These are phyloP conservation scores for Wasmannia auropunctata DNA, from an alignment of 1,140 invertebrate genomes.

Conservation along the genomic window DNA sequence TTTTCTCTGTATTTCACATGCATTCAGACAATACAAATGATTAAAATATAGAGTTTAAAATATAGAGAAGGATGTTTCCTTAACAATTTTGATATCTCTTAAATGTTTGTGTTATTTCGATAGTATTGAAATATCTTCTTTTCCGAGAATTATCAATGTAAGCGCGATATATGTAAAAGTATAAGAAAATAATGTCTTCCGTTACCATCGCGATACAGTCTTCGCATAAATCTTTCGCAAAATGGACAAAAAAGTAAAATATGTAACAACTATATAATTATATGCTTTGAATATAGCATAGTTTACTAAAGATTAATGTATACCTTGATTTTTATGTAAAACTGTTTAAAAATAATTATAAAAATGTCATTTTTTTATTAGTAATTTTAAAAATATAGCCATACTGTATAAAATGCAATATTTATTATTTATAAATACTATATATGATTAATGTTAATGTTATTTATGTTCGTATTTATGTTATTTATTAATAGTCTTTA, in stretches of 20 bases:
- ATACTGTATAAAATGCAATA: conserved; percentile 45
- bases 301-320: neutral
- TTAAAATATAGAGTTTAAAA: conserved; percentile 10
- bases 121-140: conserved; percentile 60
- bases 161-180: conserved; percentile 42
- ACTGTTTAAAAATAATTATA: neutral
- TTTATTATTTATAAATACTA: conserved; percentile 58
- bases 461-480: conserved; percentile 6
- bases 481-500: conserved; percentile 45
- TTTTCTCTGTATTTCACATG: neutral
- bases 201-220: conserved; percentile 64
- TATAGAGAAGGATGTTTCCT: neutral
- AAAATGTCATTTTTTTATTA: too few species aligned
- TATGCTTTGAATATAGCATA: neutral
- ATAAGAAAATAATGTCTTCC: conserved; percentile 63
- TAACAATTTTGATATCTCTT: neutral
- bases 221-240: conserved; percentile 4
- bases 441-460: conserved; percentile 61
- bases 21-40: conserved; percentile 17
- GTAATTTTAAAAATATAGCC: too few species aligned
- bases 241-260: neutral
- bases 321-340: neutral
- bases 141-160: conserved; percentile 27
- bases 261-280: conserved; percentile 1
- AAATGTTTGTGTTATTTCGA: conserved; percentile 35